These are phyloP conservation scores for Umimayanthus chanpuru DNA, from an alignment of 92 coral and sea anemone genomes.

Conservation along the genomic window DNA sequence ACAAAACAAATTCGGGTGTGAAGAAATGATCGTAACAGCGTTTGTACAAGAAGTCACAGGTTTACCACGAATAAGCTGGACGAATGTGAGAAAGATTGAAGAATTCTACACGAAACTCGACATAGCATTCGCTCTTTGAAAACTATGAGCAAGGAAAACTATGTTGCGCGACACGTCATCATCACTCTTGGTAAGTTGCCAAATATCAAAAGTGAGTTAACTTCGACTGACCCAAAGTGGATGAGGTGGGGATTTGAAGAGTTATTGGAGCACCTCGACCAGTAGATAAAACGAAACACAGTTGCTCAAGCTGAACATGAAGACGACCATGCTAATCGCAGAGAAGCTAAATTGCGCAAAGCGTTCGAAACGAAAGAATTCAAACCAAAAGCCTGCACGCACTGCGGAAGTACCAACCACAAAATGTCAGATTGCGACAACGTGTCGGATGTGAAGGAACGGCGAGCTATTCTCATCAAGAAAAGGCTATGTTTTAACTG, in stretches of 20 bases:
- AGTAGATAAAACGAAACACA: conserved; percentile 38
- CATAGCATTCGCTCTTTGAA: no score
- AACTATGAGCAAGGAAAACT: conserved; percentile 32
- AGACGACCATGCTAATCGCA: conserved; percentile 30
- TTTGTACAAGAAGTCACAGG: no score
- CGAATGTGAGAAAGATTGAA: no score
- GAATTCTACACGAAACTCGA: no score
- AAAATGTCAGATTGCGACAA: conserved; percentile 32
- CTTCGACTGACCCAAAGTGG: conserved; percentile 50
- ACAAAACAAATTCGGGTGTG: no score
- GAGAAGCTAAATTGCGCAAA: conserved; percentile 11
- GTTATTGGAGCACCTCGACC: conserved; percentile 32
- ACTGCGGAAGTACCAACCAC: conserved; percentile 16
- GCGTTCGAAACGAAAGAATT: conserved; percentile 26
- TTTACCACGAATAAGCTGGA: no score
- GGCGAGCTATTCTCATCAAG: no score
- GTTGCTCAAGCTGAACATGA: conserved; percentile 10
- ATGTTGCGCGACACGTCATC: no score
- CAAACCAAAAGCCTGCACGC: no score
- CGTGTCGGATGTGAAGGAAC: conserved; percentile 35
- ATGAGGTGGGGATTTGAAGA: conserved; percentile 46
- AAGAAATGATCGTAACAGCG: no score
- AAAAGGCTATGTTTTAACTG: no score
- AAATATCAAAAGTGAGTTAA: conserved; percentile 42
- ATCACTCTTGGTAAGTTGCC: conserved; percentile 44